Evolutionary conservation across 2,113 vertebrate species (phyloP).

Genomic region (Pangasianodon hypophthalmus): DNA sequence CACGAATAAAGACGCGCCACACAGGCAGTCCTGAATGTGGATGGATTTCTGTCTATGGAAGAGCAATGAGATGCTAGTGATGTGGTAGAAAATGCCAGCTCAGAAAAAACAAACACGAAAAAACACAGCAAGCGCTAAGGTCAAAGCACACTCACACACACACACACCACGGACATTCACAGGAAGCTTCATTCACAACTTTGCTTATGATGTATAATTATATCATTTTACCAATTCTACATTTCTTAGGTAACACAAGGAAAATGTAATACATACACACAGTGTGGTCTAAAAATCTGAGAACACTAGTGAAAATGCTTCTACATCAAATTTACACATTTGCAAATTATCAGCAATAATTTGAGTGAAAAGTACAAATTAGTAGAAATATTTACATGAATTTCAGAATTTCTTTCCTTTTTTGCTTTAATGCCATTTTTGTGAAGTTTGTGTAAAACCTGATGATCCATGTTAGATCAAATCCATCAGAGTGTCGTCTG

Average conservation of each 20-base stretch:
- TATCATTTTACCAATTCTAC: not conserved
- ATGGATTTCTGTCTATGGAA: constrained; percentile 15
- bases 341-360: not conserved
- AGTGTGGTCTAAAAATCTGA: not conserved
- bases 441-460: not conserved
- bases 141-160: not conserved
- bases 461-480: not conserved
- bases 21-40: constrained; percentile 2
- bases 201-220: not conserved
- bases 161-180: not conserved
- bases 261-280: not conserved
- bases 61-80: not conserved
- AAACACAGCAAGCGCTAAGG: constrained; percentile 6
- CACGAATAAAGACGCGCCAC: not conserved
- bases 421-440: not conserved
- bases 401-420: not conserved
- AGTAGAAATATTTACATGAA: not conserved
- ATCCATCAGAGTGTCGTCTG: not conserved
- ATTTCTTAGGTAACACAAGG: not conserved
- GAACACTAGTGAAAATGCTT: not conserved
- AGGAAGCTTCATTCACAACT: not conserved
- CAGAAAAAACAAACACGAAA: not conserved
- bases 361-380: not conserved
- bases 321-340: not conserved
- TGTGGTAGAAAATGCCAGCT: not conserved